phyloP scores from a whole-genome alignment of 1,140 invertebrate species.

The Acromyrmex charruanus region DNA sequence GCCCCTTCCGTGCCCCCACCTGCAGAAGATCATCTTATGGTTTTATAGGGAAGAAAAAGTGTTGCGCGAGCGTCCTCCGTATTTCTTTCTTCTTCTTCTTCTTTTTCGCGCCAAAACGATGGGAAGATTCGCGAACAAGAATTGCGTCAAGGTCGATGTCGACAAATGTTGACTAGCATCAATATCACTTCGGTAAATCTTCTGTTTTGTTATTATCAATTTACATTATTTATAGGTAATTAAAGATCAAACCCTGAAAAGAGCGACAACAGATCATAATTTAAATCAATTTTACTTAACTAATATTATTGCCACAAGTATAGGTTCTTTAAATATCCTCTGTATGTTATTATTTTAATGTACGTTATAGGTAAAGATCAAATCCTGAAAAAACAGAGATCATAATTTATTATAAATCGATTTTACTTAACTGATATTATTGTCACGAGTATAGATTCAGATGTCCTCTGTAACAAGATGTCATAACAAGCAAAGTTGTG shows the following conservation, averaged over 20 bases:
- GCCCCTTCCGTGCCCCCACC: constrained; percentile 72
- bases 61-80: constrained; percentile 24
- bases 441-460: not conserved
- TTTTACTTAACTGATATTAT: not conserved
- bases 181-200: not conserved
- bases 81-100: not conserved
- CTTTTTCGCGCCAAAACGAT: not conserved
- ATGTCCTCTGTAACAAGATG: not conserved
- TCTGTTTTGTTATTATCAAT: not conserved
- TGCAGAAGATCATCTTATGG: not conserved
- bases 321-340: not conserved
- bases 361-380: not conserved
- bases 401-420: not conserved
- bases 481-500: not conserved
- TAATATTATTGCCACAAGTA: not conserved
- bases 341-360: not conserved
- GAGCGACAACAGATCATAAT: not conserved
- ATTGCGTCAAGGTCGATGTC: constrained; percentile 1
- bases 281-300: not conserved
- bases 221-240: not conserved
- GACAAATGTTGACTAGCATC: not conserved
- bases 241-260: not conserved
- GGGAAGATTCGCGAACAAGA: not conserved
- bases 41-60: not conserved
- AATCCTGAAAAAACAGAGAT: not conserved